These are phyloP conservation scores for Nannobrachium achirus DNA, from an alignment of 2,113 vertebrate genomes.

Conservation along the genomic window DNA sequence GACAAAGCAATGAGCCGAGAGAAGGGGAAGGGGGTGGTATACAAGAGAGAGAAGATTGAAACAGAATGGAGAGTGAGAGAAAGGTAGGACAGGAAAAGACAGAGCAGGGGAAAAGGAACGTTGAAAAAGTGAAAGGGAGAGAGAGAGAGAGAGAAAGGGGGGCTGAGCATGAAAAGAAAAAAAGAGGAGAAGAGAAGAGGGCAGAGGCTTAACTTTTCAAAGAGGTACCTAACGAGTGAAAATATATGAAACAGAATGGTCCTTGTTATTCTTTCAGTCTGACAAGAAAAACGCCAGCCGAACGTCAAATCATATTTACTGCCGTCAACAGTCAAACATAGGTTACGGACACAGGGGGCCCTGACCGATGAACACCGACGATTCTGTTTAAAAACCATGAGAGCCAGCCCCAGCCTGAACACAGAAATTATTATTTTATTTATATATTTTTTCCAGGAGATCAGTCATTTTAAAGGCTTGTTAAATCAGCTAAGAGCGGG, in stretches of 20 bases:
- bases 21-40: slow-evolving; percentile 4
- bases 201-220: slow-evolving; percentile 68
- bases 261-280: slow-evolving; percentile 72
- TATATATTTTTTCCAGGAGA: slow-evolving; percentile 39
- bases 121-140: slow-evolving; percentile 9
- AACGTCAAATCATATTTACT: slow-evolving; percentile 76
- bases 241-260: slow-evolving; percentile 74
- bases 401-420: slow-evolving; percentile 63
- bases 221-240: slow-evolving; percentile 74
- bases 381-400: slow-evolving; percentile 60
- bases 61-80: not conserved
- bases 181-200: slow-evolving; percentile 36
- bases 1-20: slow-evolving; percentile 56
- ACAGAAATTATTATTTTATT: slow-evolving; percentile 43
- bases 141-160: slow-evolving; percentile 41
- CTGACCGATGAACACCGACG: slow-evolving; percentile 61
- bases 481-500: slow-evolving; percentile 61
- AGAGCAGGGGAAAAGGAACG: not conserved
- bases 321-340: slow-evolving; percentile 76
- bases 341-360: slow-evolving; percentile 74
- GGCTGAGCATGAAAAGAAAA: slow-evolving; percentile 2
- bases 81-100: not conserved
- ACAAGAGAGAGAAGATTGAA: not conserved
- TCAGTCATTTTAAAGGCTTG: slow-evolving; percentile 74
- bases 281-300: slow-evolving; percentile 76